Percentiles rank a stretch among this genome's conserved stretches.
Evolutionary conservation across 2,113 vertebrate genomes (phyloP).

Genomic region (Pelmatolapia mariae): DNA sequence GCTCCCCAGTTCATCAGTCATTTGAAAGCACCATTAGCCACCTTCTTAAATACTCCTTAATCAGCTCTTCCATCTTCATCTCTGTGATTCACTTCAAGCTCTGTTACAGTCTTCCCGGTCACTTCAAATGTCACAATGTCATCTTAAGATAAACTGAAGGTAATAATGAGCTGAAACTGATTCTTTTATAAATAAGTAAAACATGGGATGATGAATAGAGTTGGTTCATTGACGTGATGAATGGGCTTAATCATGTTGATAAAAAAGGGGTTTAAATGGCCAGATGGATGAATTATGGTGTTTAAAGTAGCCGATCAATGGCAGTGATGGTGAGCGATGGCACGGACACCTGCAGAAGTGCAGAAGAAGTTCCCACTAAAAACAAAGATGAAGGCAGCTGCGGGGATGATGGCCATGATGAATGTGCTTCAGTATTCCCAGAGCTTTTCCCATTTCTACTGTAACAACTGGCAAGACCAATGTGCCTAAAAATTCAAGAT

Average conservation of each 20-base stretch:
- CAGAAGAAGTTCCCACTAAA: background rate
- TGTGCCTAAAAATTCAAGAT: background rate
- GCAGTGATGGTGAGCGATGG: slow-evolving; percentile 5
- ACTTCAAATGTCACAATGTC: background rate
- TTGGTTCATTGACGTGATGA: background rate
- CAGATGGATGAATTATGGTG: background rate
- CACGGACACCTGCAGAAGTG: background rate
- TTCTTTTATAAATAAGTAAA: background rate
- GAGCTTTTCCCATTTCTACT: background rate
- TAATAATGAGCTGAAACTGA: background rate
- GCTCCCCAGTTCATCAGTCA: background rate
- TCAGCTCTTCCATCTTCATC: slow-evolving; percentile 1
- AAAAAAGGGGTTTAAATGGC: background rate
- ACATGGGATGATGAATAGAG: background rate
- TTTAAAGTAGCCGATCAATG: background rate
- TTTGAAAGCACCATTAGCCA: background rate
- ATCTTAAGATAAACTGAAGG: background rate
- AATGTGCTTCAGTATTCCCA: slow-evolving; percentile 7
- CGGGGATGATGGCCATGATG: slow-evolving; percentile 7
- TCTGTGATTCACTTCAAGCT: background rate
- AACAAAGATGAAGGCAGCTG: background rate
- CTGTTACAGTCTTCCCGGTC: background rate
- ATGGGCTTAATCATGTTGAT: background rate
- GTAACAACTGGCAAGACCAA: background rate
- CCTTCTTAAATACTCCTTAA: background rate